Evolutionary conservation across 2,888 invertebrate genomes (phyloP), one percentile per base, ranked within the genome.

Genomic region (Xanthia icteritia): DNA sequence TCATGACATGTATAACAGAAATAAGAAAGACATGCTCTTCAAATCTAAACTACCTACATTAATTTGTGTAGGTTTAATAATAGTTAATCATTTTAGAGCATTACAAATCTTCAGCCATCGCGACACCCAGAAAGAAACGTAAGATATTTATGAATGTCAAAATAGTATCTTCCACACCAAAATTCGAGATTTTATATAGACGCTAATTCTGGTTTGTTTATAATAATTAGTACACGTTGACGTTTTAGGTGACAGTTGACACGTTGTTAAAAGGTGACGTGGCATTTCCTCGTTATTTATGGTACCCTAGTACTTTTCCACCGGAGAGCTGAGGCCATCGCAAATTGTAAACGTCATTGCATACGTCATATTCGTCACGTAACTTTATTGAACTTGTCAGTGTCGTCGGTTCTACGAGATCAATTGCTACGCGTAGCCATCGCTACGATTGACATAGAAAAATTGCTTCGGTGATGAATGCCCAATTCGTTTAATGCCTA

Each of bases 271-370:
- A 9, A 42, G 9, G 42, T 9, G 42, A 31, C 4, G 11, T 17
- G 8, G 6, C 27, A 42, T n/a, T 8, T 60, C 36, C 51, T 68
- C 4, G 20, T 27, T 15, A 27, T 15, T 27, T 36, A 54, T 81
- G 70, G 31, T 77, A 8, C 15, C 70, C 73, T 81, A 51, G 81
- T 80, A 76, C 54, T 63, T 39, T 78, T 84, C n/a, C 45, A 66
- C 54, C 61, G 63, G n/a, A 64, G n/a, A 36, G 58, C 27, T 73
- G 74, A 70, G 80, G 63, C 76, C 83, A 79, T 42, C 58, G 56
- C 45, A 45, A 5, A n/a, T n/a, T 15, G 15, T 45, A 11, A 15
- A 45, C 45, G 45, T 45, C 20, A 42, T 56, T 31, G 64, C 5
- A 8, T 56, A 65, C 70, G 69, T 69, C 77, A 77, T 36, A 68